Evolutionary conservation across 2,113 vertebrate species (phyloP), one percentile per base, ranked within the genome.

Genomic region (Riparia riparia): DNA sequence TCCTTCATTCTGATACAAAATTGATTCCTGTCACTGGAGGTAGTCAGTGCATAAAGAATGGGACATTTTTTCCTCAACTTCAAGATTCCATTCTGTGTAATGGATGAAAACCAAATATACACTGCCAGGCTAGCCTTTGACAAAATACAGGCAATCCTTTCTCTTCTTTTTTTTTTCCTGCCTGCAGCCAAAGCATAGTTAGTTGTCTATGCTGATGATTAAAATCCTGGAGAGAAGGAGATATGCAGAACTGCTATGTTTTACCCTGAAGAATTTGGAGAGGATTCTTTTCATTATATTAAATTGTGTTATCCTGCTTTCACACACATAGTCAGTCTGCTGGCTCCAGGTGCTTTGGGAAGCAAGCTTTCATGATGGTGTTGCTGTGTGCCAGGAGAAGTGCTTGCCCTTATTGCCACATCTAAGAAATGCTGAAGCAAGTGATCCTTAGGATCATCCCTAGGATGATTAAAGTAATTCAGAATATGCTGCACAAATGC

Each of bases 121-220:
- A 2, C 17, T 83, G 76, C 83, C 81, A 93, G 81, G 65, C 47
- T 71, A 81, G 54, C 72, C 58, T 90, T 76, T 90, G 74, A 77
- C 79, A 93, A 92, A 96, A 92, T 88, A 90, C 14, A 29, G 63
- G 28, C 53, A 80, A 34, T 77, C 45, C 53, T 88, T 86, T 49
- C 17, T 86, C 37, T 88, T 64, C 1, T 9, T 47, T 8, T 60
- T 32, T 21, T 12, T 6, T 7, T 11, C 9, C n/a, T 76, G 78
- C 50, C 79, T 83, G 79, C 41, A 86, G 90, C 79, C 64, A 77
- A 77, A 63, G 32, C 17, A 65, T 32, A 80, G 45, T 26, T 80
- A 22, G 45, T 50, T 90, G 53, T 77, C 56, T 73, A 2, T 64
- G 61, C 69, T 65, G 69, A 68, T 68, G 77, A 77, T 70, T 82